Evolutionary conservation across 2,113 vertebrate species (phyloP).

Genomic region (Anguilla japonica): DNA sequence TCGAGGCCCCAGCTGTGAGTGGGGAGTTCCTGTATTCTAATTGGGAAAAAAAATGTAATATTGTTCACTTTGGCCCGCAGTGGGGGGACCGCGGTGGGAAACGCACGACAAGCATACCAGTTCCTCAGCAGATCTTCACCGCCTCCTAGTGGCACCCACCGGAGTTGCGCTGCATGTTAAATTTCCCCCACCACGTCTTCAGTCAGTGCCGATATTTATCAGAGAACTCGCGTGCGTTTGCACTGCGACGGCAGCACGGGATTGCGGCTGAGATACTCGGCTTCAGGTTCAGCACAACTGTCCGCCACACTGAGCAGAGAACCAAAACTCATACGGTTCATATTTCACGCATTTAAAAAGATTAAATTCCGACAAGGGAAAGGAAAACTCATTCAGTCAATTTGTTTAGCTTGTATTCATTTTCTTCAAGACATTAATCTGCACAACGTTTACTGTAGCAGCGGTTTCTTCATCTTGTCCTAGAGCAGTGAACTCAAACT

Average conservation of each 20-base stretch:
- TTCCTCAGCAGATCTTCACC: background rate
- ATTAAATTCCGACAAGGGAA: background rate
- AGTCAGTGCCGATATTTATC: background rate
- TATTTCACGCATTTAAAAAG: background rate
- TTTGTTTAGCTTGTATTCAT: background rate
- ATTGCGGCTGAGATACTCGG: too few relatives aligned
- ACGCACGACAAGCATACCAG: background rate
- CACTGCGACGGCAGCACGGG: too few relatives aligned
- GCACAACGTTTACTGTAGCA: background rate
- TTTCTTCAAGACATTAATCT: background rate
- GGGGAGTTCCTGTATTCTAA: slow-evolving; percentile 29
- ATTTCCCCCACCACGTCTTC: background rate
- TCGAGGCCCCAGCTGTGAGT: background rate
- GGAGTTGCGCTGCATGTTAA: background rate
- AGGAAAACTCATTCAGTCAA: background rate
- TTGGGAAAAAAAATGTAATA: slow-evolving; percentile 9
- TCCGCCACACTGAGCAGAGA: background rate
- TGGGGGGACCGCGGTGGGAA: background rate
- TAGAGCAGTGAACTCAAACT: background rate
- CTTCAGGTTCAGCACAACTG: background rate
- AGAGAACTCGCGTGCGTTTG: background rate
- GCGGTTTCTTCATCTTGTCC: background rate
- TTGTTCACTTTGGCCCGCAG: slow-evolving; percentile 21
- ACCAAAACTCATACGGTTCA: too few relatives aligned
- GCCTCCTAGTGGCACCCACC: background rate